These are phyloP conservation scores for Parambassis ranga DNA, from an alignment of 2,797 vertebrate genomes.

Conservation along the genomic window DNA sequence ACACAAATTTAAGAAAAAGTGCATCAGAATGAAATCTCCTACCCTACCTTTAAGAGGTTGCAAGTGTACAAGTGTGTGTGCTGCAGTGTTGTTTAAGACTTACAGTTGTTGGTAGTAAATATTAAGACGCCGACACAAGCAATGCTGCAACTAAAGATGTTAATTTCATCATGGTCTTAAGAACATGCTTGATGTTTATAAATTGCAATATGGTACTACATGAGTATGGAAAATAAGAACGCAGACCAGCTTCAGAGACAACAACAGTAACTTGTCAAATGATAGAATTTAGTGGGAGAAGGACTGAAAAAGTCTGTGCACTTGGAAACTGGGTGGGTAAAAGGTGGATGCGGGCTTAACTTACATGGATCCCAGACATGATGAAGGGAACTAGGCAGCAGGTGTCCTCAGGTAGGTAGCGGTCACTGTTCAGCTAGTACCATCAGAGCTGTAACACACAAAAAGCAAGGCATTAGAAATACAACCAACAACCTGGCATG, in stretches of 20 bases:
- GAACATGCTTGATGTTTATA: no score
- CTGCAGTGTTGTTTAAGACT: background rate
- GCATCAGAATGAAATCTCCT: no score
- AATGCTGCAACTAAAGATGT: background rate
- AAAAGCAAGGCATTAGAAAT: background rate
- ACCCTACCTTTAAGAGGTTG: no score
- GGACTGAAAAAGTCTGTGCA: no score
- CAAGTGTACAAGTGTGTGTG: no score
- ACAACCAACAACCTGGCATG: background rate
- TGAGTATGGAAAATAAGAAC: no score
- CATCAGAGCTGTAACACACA: conserved; percentile 80
- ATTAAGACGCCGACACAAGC: background rate
- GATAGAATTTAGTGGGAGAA: no score
- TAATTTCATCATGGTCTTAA: no score
- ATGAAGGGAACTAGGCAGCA: conserved; percentile 70
- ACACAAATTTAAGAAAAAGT: no score
- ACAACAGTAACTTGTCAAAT: no score
- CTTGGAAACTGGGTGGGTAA: background rate
- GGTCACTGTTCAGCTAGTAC: conserved; percentile 76
- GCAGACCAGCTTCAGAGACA: no score
- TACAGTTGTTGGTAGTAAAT: background rate
- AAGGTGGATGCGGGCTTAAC: conserved; percentile 5
- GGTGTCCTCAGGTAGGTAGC: conserved; percentile 74
- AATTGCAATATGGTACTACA: no score
- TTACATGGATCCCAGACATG: conserved; percentile 84